phyloP scores from a whole-genome alignment of 2,113 vertebrate genomes.

The Paramormyrops kingsleyae region DNA sequence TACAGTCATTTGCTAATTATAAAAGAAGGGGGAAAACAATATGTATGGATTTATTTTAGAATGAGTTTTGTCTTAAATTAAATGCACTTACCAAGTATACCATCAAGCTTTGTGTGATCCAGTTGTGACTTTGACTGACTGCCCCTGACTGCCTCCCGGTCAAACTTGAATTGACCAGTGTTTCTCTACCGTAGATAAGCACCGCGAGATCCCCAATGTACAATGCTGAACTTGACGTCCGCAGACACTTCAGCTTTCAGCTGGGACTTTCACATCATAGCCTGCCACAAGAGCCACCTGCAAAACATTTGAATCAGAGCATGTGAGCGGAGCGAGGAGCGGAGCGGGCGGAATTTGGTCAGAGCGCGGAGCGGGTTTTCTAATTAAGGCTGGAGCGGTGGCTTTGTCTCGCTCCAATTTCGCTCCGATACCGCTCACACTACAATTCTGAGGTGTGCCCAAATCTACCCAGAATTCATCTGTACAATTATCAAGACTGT shows the following conservation, averaged over 20 bases:
- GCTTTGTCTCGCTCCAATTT: too few species aligned
- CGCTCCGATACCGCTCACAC: too few species aligned
- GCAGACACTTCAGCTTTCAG: background rate
- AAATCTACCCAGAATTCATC: too few species aligned
- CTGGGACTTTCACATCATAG: background rate
- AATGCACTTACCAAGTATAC: conserved; percentile 3
- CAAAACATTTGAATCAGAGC: too few species aligned
- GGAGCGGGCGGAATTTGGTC: too few species aligned
- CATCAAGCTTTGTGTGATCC: conserved; percentile 2
- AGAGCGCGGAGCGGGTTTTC: too few species aligned
- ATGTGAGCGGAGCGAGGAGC: too few species aligned
- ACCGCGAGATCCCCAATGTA: background rate
- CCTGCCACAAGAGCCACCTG: too few species aligned
- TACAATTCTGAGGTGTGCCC: too few species aligned
- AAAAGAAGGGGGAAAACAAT: background rate
- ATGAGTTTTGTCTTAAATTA: conserved; percentile 8
- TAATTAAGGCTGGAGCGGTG: too few species aligned
- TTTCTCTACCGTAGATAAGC: background rate
- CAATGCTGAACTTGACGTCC: background rate
- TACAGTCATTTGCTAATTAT: background rate
- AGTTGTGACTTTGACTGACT: conserved; percentile 10
- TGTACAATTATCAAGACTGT: too few species aligned
- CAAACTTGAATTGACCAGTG: background rate
- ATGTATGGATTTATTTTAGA: conserved; percentile 7
- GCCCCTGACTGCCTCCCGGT: background rate